Percentiles rank a stretch among this genome's conserved stretches.
Conservation (phyloP, 2,113 vertebrate species). For the Cairina moschata region DNA sequence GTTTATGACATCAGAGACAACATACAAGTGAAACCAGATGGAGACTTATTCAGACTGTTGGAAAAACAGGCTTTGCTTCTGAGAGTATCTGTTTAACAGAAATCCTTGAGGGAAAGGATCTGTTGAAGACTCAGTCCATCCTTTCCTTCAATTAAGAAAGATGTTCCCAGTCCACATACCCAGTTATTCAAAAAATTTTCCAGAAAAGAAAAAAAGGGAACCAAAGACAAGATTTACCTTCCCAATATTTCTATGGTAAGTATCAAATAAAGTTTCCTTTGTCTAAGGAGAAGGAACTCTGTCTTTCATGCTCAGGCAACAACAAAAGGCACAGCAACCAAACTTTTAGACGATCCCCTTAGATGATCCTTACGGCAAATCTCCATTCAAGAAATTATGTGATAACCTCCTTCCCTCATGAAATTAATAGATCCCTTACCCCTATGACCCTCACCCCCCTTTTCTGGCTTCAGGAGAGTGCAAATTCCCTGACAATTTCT, state of each 20-base stretch:
- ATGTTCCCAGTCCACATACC: conserved; percentile 37
- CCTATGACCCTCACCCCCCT: neutral
- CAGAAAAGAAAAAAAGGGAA: neutral
- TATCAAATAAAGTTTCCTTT: neutral
- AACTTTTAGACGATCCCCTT: neutral
- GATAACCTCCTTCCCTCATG: neutral
- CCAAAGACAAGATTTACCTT: neutral
- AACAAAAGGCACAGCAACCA: neutral
- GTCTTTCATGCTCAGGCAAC: neutral
- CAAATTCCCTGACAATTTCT: conserved; percentile 31
- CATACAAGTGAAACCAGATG: conserved; percentile 73
- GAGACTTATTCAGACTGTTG: conserved; percentile 60
- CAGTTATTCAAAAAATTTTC: neutral
- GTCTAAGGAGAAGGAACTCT: neutral
- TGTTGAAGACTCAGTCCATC: conserved; percentile 59
- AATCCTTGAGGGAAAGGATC: conserved; percentile 64
- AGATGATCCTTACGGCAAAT: neutral
- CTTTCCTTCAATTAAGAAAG: conserved; percentile 49
- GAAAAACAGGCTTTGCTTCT: conserved; percentile 68
- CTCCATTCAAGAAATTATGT: neutral
- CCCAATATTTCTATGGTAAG: neutral
- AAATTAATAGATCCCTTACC: neutral
- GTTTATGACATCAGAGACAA: conserved; percentile 75
- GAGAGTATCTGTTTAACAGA: conserved; percentile 65
- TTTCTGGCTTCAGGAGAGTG: neutral